Evolutionary conservation across 2,888 invertebrate genomes (phyloP).

Genomic region (Anoncus sp.): DNA sequence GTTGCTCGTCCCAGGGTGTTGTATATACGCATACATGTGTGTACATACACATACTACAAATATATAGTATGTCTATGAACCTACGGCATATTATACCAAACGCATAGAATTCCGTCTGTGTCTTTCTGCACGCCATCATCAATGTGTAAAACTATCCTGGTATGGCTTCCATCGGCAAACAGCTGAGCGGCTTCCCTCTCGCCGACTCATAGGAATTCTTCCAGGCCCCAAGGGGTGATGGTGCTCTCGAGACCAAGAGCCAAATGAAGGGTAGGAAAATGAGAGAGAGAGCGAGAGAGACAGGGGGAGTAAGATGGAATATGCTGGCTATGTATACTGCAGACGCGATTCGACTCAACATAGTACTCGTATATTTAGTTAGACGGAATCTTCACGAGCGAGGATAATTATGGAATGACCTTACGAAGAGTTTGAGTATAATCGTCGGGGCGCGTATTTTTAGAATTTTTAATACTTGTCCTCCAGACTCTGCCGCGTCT

Average conservation of each 20-base stretch:
- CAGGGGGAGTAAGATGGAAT: slow-evolving; percentile 10
- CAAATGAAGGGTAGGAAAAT: slow-evolving; percentile 46
- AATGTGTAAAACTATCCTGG: slow-evolving; percentile 65
- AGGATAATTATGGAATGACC: not conserved
- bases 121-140: slow-evolving; percentile 54
- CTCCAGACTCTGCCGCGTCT: no score
- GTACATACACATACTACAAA: not conserved
- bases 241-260: slow-evolving; percentile 51
- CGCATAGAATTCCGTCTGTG: slow-evolving; percentile 49
- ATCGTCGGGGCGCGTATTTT: no score
- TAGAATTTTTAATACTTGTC: no score
- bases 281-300: slow-evolving; percentile 2
- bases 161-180: slow-evolving; percentile 79
- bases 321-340: not conserved
- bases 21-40: slow-evolving; percentile 12
- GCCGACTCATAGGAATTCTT: slow-evolving; percentile 68
- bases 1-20: slow-evolving; percentile 44
- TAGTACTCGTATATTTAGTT: slow-evolving; percentile 2
- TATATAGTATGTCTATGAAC: slow-evolving; percentile 1
- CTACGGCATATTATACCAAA: slow-evolving; percentile 17
- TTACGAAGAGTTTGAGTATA: not conserved
- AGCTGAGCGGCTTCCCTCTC: slow-evolving; percentile 77
- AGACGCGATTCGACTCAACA: slow-evolving; percentile 6
- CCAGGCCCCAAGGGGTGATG: slow-evolving; percentile 66
- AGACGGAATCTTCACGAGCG: slow-evolving; percentile 3